Percentiles rank a stretch among this genome's conserved stretches.
phyloP scores from a whole-genome alignment of 2,888 invertebrate genomes.

The Drosophila silvestris region DNA sequence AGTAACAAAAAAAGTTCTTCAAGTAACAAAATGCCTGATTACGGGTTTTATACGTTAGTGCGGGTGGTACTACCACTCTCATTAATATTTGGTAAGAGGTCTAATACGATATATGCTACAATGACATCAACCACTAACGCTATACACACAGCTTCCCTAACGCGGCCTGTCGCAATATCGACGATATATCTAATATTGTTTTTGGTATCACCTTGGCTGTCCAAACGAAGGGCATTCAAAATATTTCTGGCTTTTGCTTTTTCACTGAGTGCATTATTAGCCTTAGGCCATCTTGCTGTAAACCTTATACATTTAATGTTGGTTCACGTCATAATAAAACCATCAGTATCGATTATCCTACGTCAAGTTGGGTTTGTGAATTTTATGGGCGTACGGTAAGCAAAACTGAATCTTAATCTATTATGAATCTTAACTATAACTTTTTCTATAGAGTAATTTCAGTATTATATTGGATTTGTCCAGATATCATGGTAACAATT shows the following conservation, averaged over 20 bases:
- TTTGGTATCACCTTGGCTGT: conserved; percentile 54
- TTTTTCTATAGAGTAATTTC: conserved; percentile 26
- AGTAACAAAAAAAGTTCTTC: neutral
- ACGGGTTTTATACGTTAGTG: conserved; percentile 30
- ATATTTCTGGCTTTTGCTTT: conserved; percentile 30
- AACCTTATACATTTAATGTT: conserved; percentile 31
- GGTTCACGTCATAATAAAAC: neutral
- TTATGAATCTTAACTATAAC: neutral
- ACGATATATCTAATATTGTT: conserved; percentile 56
- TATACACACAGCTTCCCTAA: conserved; percentile 35
- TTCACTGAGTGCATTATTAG: conserved; percentile 24
- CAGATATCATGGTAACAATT: conserved; percentile 48
- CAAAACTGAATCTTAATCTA: neutral
- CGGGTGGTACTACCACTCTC: conserved; percentile 47
- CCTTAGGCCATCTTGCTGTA: conserved; percentile 32
- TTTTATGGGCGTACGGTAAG: conserved; percentile 47
- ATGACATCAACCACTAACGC: neutral
- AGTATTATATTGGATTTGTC: conserved; percentile 52
- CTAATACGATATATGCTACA: neutral
- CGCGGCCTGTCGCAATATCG: conserved; percentile 54
- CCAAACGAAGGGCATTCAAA: conserved; percentile 4
- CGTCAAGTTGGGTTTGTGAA: conserved; percentile 53
- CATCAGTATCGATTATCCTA: conserved; percentile 7
- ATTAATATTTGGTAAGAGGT: conserved; percentile 54
- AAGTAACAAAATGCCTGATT: conserved; percentile 36